Base-by-base conservation (phyloP, 2,888 invertebrate species). In the Coleophora deauratella region DNA sequence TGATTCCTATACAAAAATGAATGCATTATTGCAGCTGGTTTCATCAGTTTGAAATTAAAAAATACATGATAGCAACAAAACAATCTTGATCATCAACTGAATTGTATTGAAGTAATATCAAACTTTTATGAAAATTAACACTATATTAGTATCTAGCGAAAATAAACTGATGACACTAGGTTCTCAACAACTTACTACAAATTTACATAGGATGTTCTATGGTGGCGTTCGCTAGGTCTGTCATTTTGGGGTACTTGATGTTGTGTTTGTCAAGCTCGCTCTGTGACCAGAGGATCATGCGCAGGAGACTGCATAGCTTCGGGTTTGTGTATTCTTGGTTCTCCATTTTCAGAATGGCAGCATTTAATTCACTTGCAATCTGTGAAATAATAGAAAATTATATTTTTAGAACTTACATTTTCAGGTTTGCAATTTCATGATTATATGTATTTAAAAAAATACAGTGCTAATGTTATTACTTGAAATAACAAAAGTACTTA, bases 351-450 rank as follows among this genome's bases (percentile, higher is more conserved):
- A 99, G 84, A 57, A 99, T 97, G n/a, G 98, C 98, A 37, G 98
- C 96, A 79, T 99, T 99, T 12, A 99, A 88, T 85, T 98, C 98
- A 84, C 97, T 97, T 14, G 98, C 98, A 65, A 98, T 94, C 94
- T 94, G 66, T 33, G 37, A 38, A 32, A 10, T 31, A 11, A 31
- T 9, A 21, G 6, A 3, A 21, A 21, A 4, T 21, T 21, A 21
- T 6, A 6, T 21, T 21, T 21, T 21, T 6, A 6, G 21, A 21
- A 21, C 3, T 21, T 21, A 21, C 21, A 21, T 21, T 21, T 21
- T 21, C 6, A 21, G 6, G 3, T 21, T 21, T n/a, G n/a, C n/a
- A n/a, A n/a, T n/a, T n/a, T n/a, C n/a, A n/a, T n/a, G n/a, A n/a
- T n/a, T n/a, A n/a, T n/a, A n/a, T n/a, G n/a, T n/a, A n/a, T n/a